These are phyloP conservation scores for Maconellicoccus hirsutus DNA, from an alignment of 1,140 invertebrate species.

Conservation along the genomic window DNA sequence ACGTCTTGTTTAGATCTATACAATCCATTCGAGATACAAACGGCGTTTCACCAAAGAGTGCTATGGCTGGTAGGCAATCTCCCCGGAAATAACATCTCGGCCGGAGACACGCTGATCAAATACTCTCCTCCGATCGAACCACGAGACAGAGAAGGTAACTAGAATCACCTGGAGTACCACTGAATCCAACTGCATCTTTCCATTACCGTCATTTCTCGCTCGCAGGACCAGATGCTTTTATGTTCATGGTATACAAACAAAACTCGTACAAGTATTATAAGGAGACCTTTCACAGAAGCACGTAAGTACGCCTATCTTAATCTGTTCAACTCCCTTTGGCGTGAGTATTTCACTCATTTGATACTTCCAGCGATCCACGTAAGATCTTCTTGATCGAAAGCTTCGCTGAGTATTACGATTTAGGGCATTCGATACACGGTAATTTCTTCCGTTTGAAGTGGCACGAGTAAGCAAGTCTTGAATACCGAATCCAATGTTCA, in stretches of 20 bases:
- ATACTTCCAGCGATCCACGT: neutral
- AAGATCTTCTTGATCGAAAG: conserved; percentile 59
- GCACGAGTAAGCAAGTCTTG: conserved; percentile 60
- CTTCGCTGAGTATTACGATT: conserved; percentile 68
- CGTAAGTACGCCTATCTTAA: no score
- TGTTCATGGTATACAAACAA: no score
- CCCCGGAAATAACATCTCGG: neutral
- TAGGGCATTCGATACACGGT: conserved; percentile 70
- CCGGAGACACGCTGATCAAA: neutral
- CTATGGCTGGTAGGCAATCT: neutral
- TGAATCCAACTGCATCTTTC: no score
- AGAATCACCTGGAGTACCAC: no score
- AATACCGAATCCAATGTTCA: no score
- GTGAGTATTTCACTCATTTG: no score
- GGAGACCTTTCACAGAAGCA: no score
- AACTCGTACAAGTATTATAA: no score
- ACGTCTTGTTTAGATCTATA: no score
- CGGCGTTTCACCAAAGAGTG: neutral
- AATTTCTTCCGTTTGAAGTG: conserved; percentile 82
- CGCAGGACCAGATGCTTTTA: no score
- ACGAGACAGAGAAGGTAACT: neutral
- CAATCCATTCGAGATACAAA: neutral
- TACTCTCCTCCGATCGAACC: neutral
- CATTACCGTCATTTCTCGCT: no score
- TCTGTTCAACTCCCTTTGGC: no score